Conservation (phyloP, 2,888 invertebrate species). For the Coleophora flavipennella region DNA sequence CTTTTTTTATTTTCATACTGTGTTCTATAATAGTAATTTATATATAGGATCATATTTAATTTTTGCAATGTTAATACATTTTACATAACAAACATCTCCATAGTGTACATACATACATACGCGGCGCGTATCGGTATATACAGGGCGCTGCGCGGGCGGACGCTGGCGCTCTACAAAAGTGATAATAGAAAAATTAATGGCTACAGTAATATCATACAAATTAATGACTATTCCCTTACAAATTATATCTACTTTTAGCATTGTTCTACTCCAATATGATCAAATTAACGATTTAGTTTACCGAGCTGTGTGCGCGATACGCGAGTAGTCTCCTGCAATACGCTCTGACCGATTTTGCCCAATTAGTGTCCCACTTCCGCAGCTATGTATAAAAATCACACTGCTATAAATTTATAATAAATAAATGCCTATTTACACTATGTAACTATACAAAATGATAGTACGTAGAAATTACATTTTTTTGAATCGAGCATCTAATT, state of each 20-base stretch:
- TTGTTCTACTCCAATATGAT: slow-evolving; percentile 68
- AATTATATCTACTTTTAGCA: slow-evolving; percentile 69
- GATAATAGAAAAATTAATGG: slow-evolving; percentile 68
- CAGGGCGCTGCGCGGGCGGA: slow-evolving; percentile 35
- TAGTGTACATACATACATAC: slow-evolving; percentile 65
- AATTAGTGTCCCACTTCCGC: slow-evolving; percentile 59
- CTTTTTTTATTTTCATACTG: slow-evolving; percentile 71
- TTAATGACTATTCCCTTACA: slow-evolving; percentile 73
- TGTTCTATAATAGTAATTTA: slow-evolving; percentile 72
- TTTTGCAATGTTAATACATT: slow-evolving; percentile 73
- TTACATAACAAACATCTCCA: slow-evolving; percentile 70
- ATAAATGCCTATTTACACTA: slow-evolving; percentile 74
- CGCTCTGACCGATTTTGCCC: slow-evolving; percentile 55
- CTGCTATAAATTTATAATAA: slow-evolving; percentile 72
- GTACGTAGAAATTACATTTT: slow-evolving; percentile 67
- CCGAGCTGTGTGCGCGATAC: slow-evolving; percentile 56
- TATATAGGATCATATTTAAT: slow-evolving; percentile 72
- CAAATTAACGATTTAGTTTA: slow-evolving; percentile 50
- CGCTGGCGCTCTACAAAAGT: slow-evolving; percentile 38
- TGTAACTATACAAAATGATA: slow-evolving; percentile 72
- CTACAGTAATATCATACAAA: slow-evolving; percentile 73
- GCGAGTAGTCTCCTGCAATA: slow-evolving; percentile 48
- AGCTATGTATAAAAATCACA: slow-evolving; percentile 69
- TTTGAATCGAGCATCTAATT: slow-evolving; percentile 64
- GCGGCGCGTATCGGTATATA: slow-evolving; percentile 44